phyloP scores from a whole-genome alignment of 2,797 vertebrate species.

The Alosa sapidissima region DNA sequence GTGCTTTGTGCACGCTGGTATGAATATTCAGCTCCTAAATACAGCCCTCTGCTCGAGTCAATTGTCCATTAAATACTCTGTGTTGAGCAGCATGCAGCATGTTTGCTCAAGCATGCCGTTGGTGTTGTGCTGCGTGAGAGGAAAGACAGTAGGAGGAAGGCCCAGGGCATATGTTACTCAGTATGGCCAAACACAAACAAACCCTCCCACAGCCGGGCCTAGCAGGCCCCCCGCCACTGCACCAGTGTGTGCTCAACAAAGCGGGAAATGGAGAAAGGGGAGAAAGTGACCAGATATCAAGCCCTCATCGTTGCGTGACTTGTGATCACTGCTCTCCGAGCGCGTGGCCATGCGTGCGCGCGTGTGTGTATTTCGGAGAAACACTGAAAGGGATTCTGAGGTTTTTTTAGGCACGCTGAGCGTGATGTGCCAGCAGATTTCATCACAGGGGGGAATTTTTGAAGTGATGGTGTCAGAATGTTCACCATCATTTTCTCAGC shows the following conservation, averaged over 20 bases:
- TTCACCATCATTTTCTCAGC: neutral
- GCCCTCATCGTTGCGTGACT: neutral
- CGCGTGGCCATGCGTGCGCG: neutral
- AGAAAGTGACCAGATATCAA: conserved; percentile 40
- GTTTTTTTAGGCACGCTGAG: neutral
- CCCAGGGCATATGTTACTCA: conserved; percentile 52
- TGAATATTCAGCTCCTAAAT: neutral
- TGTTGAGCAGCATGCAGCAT: conserved; percentile 51
- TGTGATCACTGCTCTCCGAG: neutral
- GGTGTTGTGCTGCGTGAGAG: conserved; percentile 38
- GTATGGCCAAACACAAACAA: conserved; percentile 35
- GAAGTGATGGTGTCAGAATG: conserved; percentile 1
- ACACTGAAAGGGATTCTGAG: neutral
- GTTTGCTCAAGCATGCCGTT: conserved; percentile 48
- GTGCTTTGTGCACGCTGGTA: conserved; percentile 33
- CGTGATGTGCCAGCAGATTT: neutral
- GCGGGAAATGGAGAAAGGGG: conserved; percentile 35
- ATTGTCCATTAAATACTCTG: conserved; percentile 58
- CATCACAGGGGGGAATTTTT: neutral
- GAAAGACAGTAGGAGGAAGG: conserved; percentile 37
- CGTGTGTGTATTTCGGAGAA: neutral
- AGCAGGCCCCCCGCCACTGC: conserved; percentile 35
- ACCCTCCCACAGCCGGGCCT: conserved; percentile 29
- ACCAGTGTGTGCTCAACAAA: conserved; percentile 52
- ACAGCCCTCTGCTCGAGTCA: conserved; percentile 37